Percentiles rank a stretch among this genome's conserved stretches.
Conservation (phyloP, 2,797 vertebrate species). For the Lerista edwardsae region DNA sequence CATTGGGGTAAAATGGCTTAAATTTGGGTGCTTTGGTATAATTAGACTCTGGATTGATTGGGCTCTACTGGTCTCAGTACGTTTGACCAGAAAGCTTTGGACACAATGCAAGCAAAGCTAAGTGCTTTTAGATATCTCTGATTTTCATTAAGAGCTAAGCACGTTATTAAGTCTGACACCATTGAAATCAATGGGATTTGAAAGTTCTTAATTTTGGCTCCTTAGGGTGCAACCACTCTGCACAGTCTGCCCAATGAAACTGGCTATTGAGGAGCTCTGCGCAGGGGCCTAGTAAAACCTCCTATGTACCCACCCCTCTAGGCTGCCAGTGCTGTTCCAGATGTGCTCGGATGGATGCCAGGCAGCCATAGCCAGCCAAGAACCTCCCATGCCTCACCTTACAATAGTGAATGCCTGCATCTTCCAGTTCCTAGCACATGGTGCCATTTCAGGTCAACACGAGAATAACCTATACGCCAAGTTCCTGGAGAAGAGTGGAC, state of each 20-base stretch:
- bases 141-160: not conserved
- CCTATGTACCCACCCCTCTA: not conserved
- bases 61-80: not conserved
- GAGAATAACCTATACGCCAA: not conserved
- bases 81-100: not conserved
- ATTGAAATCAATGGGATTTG: not conserved
- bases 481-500: not conserved
- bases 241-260: not conserved
- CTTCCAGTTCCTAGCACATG: too few relatives aligned
- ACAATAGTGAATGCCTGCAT: too few relatives aligned
- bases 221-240: not conserved
- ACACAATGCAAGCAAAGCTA: not conserved
- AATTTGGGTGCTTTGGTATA: not conserved
- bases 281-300: not conserved
- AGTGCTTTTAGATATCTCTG: not conserved
- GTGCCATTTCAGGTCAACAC: too few relatives aligned
- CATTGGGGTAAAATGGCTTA: not conserved
- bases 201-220: too few relatives aligned
- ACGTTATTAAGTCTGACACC: not conserved
- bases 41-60: not conserved
- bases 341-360: not conserved
- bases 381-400: not conserved
- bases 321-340: not conserved
- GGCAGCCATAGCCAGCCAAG: not conserved
- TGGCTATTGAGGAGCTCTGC: not conserved